phyloP scores from a whole-genome alignment of 1,140 invertebrate species.

The Orussus abietinus region DNA sequence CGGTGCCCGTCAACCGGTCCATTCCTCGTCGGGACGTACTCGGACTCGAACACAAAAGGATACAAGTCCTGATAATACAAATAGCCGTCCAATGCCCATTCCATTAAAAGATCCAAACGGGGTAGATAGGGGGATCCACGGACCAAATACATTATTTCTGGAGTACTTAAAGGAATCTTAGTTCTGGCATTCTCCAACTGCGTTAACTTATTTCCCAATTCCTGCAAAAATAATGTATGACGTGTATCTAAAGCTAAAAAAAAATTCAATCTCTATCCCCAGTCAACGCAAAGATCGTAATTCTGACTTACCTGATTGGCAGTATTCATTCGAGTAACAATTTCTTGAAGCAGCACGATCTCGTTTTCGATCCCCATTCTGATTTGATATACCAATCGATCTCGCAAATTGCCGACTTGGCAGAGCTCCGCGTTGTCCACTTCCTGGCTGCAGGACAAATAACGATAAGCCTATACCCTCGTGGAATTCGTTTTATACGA shows the following conservation, averaged over 20 bases:
- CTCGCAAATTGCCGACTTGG: constrained; percentile 18
- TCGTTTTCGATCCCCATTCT: constrained; percentile 32
- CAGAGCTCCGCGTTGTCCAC: constrained; percentile 31
- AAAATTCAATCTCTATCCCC: too few species aligned
- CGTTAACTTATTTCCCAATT: constrained; percentile 29
- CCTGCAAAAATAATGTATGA: constrained; percentile 21
- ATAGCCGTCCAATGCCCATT: constrained; percentile 29
- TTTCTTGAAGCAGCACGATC: constrained; percentile 17
- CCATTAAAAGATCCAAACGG: constrained; percentile 31
- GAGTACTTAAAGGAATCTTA: constrained; percentile 25
- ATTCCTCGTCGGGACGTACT: too few species aligned
- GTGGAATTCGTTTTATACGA: background rate
- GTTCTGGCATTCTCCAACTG: constrained; percentile 31
- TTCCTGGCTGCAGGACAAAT: constrained; percentile 31
- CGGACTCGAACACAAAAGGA: constrained; percentile 22
- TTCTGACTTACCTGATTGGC: constrained; percentile 30
- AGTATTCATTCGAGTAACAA: constrained; percentile 20
- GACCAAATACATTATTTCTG: constrained; percentile 26
- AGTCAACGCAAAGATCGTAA: background rate
- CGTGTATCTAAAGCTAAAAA: too few species aligned
- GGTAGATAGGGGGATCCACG: constrained; percentile 33
- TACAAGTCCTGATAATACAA: constrained; percentile 34
- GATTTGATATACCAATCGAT: constrained; percentile 37
- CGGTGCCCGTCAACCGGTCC: too few species aligned
- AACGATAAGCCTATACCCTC: constrained; percentile 9